A percentile compares a stretch with the other conserved stretches of the same genome.
phyloP scores from a whole-genome alignment of 2,797 vertebrate genomes.

The Tenualosa ilisha region DNA sequence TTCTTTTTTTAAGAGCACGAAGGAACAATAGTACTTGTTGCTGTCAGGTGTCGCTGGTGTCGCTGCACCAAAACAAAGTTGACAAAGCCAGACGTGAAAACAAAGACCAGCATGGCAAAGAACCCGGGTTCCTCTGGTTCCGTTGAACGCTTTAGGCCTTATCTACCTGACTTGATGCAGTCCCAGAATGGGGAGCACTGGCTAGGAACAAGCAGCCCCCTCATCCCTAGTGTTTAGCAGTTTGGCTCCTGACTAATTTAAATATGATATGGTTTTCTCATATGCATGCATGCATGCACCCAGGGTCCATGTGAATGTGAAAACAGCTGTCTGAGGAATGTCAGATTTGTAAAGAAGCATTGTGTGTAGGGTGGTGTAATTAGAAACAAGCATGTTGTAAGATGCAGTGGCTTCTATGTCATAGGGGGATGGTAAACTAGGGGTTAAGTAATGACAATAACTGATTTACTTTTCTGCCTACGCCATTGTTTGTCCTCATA shows the following conservation, averaged over 20 bases:
- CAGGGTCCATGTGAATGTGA: constrained; percentile 41
- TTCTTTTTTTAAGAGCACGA: constrained; percentile 71
- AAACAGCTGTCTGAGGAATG: constrained; percentile 63
- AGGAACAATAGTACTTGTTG: constrained; percentile 64
- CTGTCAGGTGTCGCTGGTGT: constrained; percentile 60
- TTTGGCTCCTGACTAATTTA: constrained; percentile 22
- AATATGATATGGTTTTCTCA: constrained; percentile 37
- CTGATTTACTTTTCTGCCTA: not conserved
- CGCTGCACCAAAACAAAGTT: constrained; percentile 60
- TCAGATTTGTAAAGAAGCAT: constrained; percentile 55
- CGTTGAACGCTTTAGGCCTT: not conserved
- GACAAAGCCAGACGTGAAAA: constrained; percentile 39
- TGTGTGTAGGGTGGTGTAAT: constrained; percentile 49
- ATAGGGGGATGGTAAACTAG: not conserved
- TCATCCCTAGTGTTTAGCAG: not conserved
- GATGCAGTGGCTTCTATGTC: not conserved
- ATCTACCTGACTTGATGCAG: not conserved
- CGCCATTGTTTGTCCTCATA: not conserved
- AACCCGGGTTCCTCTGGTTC: not conserved
- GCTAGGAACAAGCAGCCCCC: not conserved
- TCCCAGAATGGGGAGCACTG: not conserved
- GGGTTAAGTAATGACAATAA: not conserved
- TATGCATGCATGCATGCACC: constrained; percentile 24
- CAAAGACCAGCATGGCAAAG: constrained; percentile 3
- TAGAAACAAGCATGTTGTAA: not conserved